These are phyloP conservation scores for Tachina fera DNA, from an alignment of 2,888 invertebrate species.

Conservation along the genomic window DNA sequence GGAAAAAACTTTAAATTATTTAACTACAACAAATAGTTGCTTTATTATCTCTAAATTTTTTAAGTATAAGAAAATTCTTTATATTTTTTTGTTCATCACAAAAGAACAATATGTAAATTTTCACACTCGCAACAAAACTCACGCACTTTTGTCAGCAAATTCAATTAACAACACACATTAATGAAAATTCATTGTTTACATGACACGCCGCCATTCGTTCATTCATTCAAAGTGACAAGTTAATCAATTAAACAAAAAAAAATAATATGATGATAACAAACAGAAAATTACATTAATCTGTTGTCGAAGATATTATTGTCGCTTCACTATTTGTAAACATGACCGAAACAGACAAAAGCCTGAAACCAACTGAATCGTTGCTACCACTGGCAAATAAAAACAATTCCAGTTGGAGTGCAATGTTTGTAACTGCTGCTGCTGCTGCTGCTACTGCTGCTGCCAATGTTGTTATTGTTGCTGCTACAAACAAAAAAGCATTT, in stretches of 20 bases:
- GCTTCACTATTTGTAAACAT: constrained; percentile 50
- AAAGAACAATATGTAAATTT: constrained; percentile 1
- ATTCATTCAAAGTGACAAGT: constrained; percentile 10
- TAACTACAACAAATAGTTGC: background rate
- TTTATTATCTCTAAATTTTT: background rate
- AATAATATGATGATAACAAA: constrained; percentile 34
- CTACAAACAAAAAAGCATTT: constrained; percentile 50
- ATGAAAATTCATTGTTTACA: constrained; percentile 47
- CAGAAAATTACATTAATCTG: constrained; percentile 14
- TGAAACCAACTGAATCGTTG: constrained; percentile 68
- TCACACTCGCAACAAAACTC: constrained; percentile 22
- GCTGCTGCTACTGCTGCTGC: constrained; percentile 15
- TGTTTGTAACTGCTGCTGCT: constrained; percentile 44
- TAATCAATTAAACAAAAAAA: constrained; percentile 11
- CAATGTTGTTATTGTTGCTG: constrained; percentile 30
- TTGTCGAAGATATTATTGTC: constrained; percentile 12
- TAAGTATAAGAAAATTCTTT: background rate
- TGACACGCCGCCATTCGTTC: background rate
- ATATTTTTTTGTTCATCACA: background rate
- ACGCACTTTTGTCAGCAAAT: constrained; percentile 41
- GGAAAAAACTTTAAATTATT: background rate
- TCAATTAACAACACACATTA: constrained; percentile 41
- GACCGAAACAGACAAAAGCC: constrained; percentile 68
- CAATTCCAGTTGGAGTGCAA: constrained; percentile 71
- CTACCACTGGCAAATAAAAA: constrained; percentile 64